Base-by-base conservation (phyloP, 2,113 vertebrate genomes). In the Eulemur macaco region DNA sequence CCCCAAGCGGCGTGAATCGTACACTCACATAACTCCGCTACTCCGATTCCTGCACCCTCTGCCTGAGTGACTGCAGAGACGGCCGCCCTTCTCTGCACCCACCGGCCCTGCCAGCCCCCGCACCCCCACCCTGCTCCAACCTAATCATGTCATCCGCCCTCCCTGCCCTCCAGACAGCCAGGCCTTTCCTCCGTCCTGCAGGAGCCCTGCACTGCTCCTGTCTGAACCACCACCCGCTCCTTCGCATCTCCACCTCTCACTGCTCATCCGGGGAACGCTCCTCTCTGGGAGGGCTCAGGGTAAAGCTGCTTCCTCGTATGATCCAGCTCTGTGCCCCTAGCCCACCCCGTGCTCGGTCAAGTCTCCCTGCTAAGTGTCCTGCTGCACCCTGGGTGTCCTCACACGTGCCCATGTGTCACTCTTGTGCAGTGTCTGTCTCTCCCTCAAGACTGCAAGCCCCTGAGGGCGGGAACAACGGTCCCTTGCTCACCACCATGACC, bases 141-240 rank as follows among this genome's bases (percentile, higher is more conserved):
- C 42, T 42, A 42, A 42, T 42, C 42, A 42, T 25, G 42, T 10
- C 29, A 3, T 56, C n/a, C 37, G 0, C 13, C 20, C 25, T 42
- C 39, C 21, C 71, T 11, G 21, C 52, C 69, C 37, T 31, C 31
- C 60, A 15, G 37, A 69, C 4, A 1, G 34, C 8, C 21, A 2
- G 17, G 37, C 52, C 66, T 20, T 34, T 34, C 11, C 17, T n/a
- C 34, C 11, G 18, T n/a, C 31, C 9, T 6, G 15, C 6, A 8
- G 29, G 64, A 8, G 37, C 39, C 60, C 18, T 14, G 21, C 34
- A 18, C 12, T 29, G 18, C 25, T 10, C 5, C 13, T 34, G 1
- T 60, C 23, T 37, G 39, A n/a, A 20, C 1, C 2, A 2, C 39
- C 1, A 18, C 37, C 45, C 6, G 17, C 2, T 11, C 18, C n/a